Evolutionary conservation across 2,797 vertebrate species (phyloP).

Genomic region (Phylloscopus collybita): DNA sequence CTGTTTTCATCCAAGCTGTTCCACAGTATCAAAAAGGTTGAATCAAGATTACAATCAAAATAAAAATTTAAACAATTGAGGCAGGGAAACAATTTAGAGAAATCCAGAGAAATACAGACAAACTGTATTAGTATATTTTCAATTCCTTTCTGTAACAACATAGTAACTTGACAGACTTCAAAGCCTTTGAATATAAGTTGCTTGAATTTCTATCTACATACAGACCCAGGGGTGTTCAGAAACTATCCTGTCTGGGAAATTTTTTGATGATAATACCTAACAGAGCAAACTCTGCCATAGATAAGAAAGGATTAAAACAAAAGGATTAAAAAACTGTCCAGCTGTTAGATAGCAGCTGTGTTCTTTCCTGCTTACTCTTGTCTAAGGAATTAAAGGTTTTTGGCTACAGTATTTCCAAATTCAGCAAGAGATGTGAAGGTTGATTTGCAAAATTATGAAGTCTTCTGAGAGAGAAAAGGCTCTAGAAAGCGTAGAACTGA

Average conservation of each 20-base stretch:
- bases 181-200: background rate
- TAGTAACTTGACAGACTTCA: background rate
- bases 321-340: background rate
- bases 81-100: background rate
- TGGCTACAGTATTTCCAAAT: background rate
- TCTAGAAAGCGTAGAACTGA: background rate
- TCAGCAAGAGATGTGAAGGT: background rate
- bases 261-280: rapidly evolving
- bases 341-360: background rate
- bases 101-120: background rate
- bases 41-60: background rate
- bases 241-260: background rate
- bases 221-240: background rate
- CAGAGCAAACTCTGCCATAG: background rate
- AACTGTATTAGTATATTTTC: background rate
- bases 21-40: background rate
- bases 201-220: background rate
- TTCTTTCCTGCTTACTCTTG: background rate
- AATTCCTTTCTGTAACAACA: background rate
- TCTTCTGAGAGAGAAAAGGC: background rate
- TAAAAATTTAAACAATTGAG: background rate
- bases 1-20: background rate
- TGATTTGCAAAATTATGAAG: background rate
- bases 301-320: background rate
- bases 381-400: background rate